Evolutionary conservation across 2,888 invertebrate species (phyloP), one percentile per base, ranked within the genome.

Genomic region (Julus scanicus): DNA sequence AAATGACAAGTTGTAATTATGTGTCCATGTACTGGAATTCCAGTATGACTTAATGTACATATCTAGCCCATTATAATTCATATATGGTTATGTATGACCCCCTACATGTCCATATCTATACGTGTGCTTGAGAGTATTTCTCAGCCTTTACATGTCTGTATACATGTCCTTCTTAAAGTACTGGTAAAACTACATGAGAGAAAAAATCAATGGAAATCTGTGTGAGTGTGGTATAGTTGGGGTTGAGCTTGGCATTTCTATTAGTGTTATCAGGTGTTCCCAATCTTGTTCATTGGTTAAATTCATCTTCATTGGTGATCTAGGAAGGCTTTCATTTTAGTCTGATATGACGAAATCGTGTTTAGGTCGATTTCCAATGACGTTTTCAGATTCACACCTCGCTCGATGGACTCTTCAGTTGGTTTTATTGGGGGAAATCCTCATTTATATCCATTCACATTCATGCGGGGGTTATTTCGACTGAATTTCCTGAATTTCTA

Each of bases 281-380:
- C 80, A 80, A 80, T 80, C 80, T 29, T 80, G 80, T 80, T 80
- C 80, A 80, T 80, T 80, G 80, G 80, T 80, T 80, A 80, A 80
- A 80, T 80, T 80, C 80, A 80, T 80, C 80, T 80, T 80, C 80
- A 80, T 80, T 37, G 80, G 80, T 37, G 80, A 80, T 80, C 80
- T 80, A 37, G 80, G 37, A 15, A 80, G 80, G 80, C 80, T 80
- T 80, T 80, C 80, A 80, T 80, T 80, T 37, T 29, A 37, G 80
- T 37, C 37, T 29, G 80, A 80, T 37, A 80, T 37, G 80, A 11
- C 80, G 80, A 37, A 80, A 80, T 80, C 37, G 80, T 80, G 80
- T 80, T 80, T 80, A 80, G 80, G 2, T 80, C 80, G 80, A 80
- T 80, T 80, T 80, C 80, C 80, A 80, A 9, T 2, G 63, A 63